Evolutionary conservation across 2,113 vertebrate genomes (phyloP).

Genomic region (Lipophrys pholis): DNA sequence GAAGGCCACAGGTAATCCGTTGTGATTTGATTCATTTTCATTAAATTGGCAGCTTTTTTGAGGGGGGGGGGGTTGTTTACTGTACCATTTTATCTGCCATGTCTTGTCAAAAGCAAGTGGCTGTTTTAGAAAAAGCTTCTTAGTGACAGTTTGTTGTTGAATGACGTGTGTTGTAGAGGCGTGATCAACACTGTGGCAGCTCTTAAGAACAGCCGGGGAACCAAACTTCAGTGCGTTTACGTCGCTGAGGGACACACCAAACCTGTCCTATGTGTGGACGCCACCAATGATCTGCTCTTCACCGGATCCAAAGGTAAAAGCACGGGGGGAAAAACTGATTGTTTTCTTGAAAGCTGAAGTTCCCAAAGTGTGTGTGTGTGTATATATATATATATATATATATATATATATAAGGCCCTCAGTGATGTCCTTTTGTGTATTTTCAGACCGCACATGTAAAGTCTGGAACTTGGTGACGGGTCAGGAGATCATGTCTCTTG

Average conservation of each 20-base stretch:
- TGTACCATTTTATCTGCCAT: neutral
- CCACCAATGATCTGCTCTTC: constrained; percentile 97
- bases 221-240: constrained; percentile 88
- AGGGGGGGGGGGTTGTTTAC: too few species aligned
- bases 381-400: too few species aligned
- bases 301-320: constrained; percentile 95
- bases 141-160: neutral
- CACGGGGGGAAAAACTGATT: too few species aligned
- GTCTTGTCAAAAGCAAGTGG: neutral
- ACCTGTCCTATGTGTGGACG: constrained; percentile 93
- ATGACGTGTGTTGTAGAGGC: constrained; percentile 80
- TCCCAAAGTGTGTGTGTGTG: too few species aligned
- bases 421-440: too few species aligned
- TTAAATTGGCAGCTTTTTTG: neutral
- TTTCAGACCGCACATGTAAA: constrained; percentile 95
- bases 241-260: constrained; percentile 96
- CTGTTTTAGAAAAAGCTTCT: neutral
- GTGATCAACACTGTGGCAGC: constrained; percentile 90
- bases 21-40: neutral
- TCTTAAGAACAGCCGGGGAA: constrained; percentile 78
- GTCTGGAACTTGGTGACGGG: constrained; percentile 99
- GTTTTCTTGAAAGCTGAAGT: neutral
- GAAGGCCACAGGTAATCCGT: constrained; percentile 68
- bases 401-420: too few species aligned
- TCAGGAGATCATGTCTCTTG: constrained; percentile 97